Percentiles rank a stretch among this genome's conserved stretches.
Conservation (phyloP, 1,140 invertebrate species). For the Penaeus japonicus region DNA sequence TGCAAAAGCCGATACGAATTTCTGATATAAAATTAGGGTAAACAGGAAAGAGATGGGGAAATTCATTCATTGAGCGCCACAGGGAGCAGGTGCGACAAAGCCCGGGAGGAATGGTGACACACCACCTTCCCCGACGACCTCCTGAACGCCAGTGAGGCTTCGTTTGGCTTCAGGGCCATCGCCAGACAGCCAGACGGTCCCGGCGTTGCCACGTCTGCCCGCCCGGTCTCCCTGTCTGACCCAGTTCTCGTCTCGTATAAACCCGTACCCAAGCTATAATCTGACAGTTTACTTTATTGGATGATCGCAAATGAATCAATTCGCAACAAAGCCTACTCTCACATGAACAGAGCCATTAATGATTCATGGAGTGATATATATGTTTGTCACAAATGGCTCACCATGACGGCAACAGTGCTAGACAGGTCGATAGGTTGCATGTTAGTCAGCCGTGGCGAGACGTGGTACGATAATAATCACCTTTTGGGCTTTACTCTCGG, state of each 20-base stretch:
- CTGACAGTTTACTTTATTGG: too few species aligned
- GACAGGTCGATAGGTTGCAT: conserved; percentile 55
- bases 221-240: conserved; percentile 39
- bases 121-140: conserved; percentile 30
- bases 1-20: not conserved
- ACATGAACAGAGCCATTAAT: too few species aligned
- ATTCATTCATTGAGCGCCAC: not conserved
- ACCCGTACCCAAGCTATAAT: too few species aligned
- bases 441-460: conserved; percentile 52
- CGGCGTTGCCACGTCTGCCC: conserved; percentile 36
- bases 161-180: conserved; percentile 51
- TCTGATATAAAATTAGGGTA: not conserved
- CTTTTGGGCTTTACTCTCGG: conserved; percentile 50
- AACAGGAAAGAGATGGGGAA: not conserved
- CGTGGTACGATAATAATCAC: conserved; percentile 52
- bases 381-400: conserved; percentile 13
- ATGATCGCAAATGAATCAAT: too few species aligned
- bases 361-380: not conserved
- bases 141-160: conserved; percentile 39
- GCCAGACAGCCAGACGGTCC: conserved; percentile 49
- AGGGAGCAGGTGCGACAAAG: not conserved
- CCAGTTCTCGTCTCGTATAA: conserved; percentile 33
- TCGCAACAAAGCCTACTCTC: too few species aligned
- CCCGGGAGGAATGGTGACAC: conserved; percentile 4
- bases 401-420: conserved; percentile 36